phyloP scores from a whole-genome alignment of 2,797 vertebrate species.

The Ambastaia sidthimunki region DNA sequence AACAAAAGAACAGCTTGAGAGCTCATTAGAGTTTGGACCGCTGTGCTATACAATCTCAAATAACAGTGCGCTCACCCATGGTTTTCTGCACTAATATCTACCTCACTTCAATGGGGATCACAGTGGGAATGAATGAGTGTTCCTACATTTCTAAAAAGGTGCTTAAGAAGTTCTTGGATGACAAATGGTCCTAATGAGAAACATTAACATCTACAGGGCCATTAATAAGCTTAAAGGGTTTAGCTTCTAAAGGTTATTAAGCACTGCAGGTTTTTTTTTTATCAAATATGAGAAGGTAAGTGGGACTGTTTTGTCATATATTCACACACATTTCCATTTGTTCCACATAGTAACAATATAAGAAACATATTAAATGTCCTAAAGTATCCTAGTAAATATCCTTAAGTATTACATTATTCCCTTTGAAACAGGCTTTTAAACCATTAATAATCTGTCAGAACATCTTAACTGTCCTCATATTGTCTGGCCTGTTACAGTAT shows the following conservation, averaged over 20 bases:
- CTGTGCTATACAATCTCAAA: slow-evolving; percentile 1
- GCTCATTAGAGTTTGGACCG: slow-evolving; percentile 17
- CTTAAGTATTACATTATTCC: too few species aligned
- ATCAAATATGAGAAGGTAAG: background rate
- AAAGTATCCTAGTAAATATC: too few species aligned
- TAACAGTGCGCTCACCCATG: slow-evolving; percentile 4
- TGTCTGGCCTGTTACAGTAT: too few species aligned
- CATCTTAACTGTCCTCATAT: too few species aligned
- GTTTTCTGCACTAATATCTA: slow-evolving; percentile 19
- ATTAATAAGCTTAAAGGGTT: background rate
- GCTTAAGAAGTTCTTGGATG: slow-evolving; percentile 17
- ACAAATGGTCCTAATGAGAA: slow-evolving; percentile 16
- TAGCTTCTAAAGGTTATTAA: background rate
- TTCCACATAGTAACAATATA: too few species aligned
- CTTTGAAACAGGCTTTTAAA: too few species aligned
- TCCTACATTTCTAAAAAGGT: slow-evolving; percentile 17
- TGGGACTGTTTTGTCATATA: background rate
- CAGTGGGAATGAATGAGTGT: background rate
- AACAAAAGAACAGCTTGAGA: slow-evolving; percentile 37
- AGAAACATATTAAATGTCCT: too few species aligned
- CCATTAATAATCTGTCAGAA: too few species aligned
- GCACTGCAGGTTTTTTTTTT: background rate
- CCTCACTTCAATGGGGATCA: slow-evolving; percentile 8
- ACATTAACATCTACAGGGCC: slow-evolving; percentile 8
- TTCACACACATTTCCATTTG: too few species aligned